These are phyloP conservation scores for Percopsis omiscomaycus DNA, from an alignment of 2,797 vertebrate genomes.

Conservation along the genomic window DNA sequence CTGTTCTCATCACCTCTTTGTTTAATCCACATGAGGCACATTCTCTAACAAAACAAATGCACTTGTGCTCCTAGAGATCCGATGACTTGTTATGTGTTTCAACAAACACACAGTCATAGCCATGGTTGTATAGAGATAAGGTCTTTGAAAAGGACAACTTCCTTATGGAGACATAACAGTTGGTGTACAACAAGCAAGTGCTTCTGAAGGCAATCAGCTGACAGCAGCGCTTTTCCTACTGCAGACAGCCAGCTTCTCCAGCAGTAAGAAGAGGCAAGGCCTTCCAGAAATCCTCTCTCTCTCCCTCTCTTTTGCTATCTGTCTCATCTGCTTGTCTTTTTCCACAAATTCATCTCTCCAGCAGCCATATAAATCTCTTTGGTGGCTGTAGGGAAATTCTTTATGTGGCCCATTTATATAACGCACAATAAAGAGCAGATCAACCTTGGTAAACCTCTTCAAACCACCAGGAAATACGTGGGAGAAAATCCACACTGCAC, in stretches of 20 bases:
- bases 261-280: constrained; percentile 48
- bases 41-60: background rate
- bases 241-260: constrained; percentile 39
- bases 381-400: constrained; percentile 54
- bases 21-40: constrained; percentile 1
- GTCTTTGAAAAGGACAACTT: constrained; percentile 32
- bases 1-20: constrained; percentile 9
- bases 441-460: constrained; percentile 44
- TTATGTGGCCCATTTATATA: constrained; percentile 53
- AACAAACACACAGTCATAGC: constrained; percentile 41
- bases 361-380: constrained; percentile 58
- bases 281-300: constrained; percentile 62
- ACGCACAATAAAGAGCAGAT: constrained; percentile 44
- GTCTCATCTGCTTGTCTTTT: constrained; percentile 31
- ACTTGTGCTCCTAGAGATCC: too few relatives aligned
- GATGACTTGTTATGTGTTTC: constrained; percentile 2
- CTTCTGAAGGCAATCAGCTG: constrained; percentile 50
- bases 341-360: constrained; percentile 64
- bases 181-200: constrained; percentile 23
- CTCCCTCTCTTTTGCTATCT: constrained; percentile 10
- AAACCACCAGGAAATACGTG: constrained; percentile 10
- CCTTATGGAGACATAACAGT: constrained; percentile 37
- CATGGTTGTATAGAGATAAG: constrained; percentile 47
- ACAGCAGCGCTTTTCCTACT: constrained; percentile 56
- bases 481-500: constrained; percentile 24